These are phyloP conservation scores for Odontesthes bonariensis DNA, from an alignment of 2,113 vertebrate species.

Conservation along the genomic window DNA sequence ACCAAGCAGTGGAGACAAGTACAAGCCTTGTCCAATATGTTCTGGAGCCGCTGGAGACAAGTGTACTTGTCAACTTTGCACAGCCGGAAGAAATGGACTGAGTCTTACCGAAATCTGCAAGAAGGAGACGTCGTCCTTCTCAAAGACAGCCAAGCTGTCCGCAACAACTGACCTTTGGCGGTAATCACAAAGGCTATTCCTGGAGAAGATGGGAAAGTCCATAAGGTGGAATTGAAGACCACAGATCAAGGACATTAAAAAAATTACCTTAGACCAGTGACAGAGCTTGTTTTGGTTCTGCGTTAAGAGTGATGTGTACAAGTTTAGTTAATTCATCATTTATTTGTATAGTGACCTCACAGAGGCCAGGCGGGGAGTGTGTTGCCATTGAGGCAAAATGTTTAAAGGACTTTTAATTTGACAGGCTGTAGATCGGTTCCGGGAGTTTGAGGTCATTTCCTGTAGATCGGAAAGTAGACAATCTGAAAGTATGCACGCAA, in stretches of 20 bases:
- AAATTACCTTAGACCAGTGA: neutral
- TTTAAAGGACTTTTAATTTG: no score
- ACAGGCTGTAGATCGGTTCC: no score
- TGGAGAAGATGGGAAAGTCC: neutral
- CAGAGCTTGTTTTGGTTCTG: no score
- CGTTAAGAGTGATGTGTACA: no score
- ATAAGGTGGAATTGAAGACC: neutral
- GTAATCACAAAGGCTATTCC: neutral
- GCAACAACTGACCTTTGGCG: neutral
- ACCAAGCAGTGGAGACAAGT: slow-evolving; percentile 17
- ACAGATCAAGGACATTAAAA: neutral
- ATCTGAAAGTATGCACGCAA: no score
- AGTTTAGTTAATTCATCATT: no score
- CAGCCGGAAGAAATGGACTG: neutral
- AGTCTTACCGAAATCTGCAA: no score
- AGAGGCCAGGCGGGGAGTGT: neutral
- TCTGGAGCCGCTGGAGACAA: neutral
- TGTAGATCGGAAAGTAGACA: no score
- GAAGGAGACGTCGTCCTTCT: no score
- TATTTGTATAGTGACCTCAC: neutral
- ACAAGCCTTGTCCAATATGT: slow-evolving; percentile 3
- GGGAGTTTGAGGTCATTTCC: no score
- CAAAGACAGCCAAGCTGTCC: no score
- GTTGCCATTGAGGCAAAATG: neutral
- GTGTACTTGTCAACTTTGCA: neutral